Evolutionary conservation across 2,888 invertebrate species (phyloP).

Genomic region (Drosophila mulleri): DNA sequence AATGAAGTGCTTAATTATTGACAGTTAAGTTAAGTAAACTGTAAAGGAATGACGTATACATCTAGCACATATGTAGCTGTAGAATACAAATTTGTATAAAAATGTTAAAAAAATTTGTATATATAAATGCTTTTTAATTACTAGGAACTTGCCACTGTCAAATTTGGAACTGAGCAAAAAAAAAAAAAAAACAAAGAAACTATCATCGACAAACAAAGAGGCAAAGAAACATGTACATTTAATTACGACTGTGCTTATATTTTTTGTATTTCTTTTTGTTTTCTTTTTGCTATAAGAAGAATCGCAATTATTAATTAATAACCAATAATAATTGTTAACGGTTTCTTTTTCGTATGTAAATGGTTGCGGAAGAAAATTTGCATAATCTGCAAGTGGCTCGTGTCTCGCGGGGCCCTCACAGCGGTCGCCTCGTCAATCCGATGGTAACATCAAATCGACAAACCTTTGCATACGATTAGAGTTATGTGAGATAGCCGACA

Average conservation of each 20-base stretch:
- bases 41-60: background rate
- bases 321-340: slow-evolving; percentile 71
- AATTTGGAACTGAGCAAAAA: slow-evolving; percentile 1
- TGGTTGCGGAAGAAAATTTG: slow-evolving; percentile 78
- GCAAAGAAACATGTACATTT: slow-evolving; percentile 27
- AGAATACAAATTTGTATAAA: background rate
- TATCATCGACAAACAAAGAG: slow-evolving; percentile 2
- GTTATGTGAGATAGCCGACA: slow-evolving; percentile 19
- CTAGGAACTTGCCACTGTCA: slow-evolving; percentile 5
- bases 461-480: slow-evolving; percentile 64
- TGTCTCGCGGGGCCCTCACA: slow-evolving; percentile 21
- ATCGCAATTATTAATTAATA: slow-evolving; percentile 44
- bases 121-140: background rate
- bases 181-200: background rate
- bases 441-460: slow-evolving; percentile 39
- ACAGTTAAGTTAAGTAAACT: too few relatives aligned
- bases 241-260: slow-evolving; percentile 35
- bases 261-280: background rate
- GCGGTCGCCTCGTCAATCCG: slow-evolving; percentile 5
- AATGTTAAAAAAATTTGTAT: background rate
- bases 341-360: slow-evolving; percentile 67
- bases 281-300: slow-evolving; percentile 13
- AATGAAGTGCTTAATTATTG: background rate
- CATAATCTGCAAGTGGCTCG: slow-evolving; percentile 62
- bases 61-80: background rate